Conservation (phyloP, 2,888 invertebrate species). For the Agrotis ipsilon region DNA sequence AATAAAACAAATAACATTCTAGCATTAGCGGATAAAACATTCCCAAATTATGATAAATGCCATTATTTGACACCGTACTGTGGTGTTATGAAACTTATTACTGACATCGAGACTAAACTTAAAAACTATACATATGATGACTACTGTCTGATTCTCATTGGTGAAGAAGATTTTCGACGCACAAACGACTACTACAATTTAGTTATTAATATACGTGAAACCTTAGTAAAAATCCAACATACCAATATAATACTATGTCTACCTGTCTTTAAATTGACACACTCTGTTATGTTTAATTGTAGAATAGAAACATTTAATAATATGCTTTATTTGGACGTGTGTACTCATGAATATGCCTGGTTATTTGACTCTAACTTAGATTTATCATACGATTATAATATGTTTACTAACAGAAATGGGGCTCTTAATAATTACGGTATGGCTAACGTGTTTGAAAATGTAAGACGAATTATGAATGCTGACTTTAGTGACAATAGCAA, state of each 20-base stretch:
- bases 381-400: slow-evolving; percentile 3
- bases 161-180: too few species aligned
- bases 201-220: neutral
- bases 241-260: neutral
- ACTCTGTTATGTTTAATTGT: too few species aligned
- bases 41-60: too few species aligned
- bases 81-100: too few species aligned
- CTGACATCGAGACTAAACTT: too few species aligned
- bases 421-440: neutral
- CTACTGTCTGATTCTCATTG: too few species aligned
- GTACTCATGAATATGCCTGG: neutral
- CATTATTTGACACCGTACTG: too few species aligned
- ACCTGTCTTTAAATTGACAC: too few species aligned
- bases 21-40: too few species aligned
- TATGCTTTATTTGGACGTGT: neutral
- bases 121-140: too few species aligned
- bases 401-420: neutral
- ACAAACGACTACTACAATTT: neutral
- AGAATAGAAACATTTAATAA: neutral
- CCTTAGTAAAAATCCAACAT: neutral
- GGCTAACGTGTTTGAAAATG: neutral
- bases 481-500: too few species aligned
- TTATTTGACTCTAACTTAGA: slow-evolving; percentile 1
- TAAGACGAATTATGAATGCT: neutral
- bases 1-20: neutral